Conservation (phyloP, 2,113 vertebrate genomes). For the Mugil cephalus region DNA sequence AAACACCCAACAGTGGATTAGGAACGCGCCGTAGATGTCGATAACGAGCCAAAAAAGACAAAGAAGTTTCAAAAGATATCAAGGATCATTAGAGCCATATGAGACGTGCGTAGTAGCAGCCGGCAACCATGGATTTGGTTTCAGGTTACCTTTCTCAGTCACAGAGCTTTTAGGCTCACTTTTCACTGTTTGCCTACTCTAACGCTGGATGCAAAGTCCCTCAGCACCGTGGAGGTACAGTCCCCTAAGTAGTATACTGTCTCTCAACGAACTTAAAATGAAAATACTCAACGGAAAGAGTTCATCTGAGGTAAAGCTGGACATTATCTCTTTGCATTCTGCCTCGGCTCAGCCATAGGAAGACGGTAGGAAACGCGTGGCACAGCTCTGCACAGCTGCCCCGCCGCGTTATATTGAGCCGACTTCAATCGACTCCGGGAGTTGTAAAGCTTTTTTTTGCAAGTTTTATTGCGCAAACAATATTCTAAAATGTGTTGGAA, state of each 20-base stretch:
- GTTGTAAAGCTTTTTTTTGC: slow-evolving; percentile 72
- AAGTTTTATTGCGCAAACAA: slow-evolving; percentile 71
- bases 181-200: slow-evolving; percentile 88
- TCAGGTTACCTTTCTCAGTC: slow-evolving; percentile 92
- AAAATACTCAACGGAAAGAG: slow-evolving; percentile 50
- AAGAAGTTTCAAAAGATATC: slow-evolving; percentile 81
- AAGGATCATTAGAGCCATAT: slow-evolving; percentile 89
- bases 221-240: slow-evolving; percentile 91
- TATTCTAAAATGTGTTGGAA: slow-evolving; percentile 64
- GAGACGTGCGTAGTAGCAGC: slow-evolving; percentile 89
- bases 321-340: not conserved
- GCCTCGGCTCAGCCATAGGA: slow-evolving; percentile 30
- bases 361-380: slow-evolving; percentile 40
- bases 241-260: slow-evolving; percentile 87
- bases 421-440: slow-evolving; percentile 60
- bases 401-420: slow-evolving; percentile 49
- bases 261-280: slow-evolving; percentile 76
- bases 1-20: slow-evolving; percentile 68
- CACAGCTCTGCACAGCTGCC: slow-evolving; percentile 42
- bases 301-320: slow-evolving; percentile 46
- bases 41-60: slow-evolving; percentile 76
- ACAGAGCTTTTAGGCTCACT: slow-evolving; percentile 95
- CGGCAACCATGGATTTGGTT: slow-evolving; percentile 93
- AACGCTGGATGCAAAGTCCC: slow-evolving; percentile 89
- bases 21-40: slow-evolving; percentile 72